Conservation (phyloP, 2,888 invertebrate species). For the Hesperia comma region DNA sequence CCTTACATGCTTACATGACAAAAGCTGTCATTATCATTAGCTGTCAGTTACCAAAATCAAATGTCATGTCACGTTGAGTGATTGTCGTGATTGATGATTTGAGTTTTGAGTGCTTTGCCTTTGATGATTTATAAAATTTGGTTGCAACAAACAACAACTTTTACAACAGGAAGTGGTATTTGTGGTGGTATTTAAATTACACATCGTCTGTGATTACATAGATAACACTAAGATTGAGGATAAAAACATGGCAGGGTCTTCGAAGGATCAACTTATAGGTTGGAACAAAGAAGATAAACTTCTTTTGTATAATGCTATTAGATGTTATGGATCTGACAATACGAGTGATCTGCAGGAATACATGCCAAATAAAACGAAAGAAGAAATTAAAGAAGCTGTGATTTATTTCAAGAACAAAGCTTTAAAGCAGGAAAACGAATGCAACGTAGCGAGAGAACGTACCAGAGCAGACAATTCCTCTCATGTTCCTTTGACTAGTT, state of each 20-base stretch:
- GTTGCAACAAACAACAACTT: too few species aligned
- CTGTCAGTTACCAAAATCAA: too few species aligned
- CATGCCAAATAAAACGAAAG: slow-evolving; percentile 54
- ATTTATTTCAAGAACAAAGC: slow-evolving; percentile 56
- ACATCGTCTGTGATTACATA: too few species aligned
- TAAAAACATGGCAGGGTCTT: not conserved
- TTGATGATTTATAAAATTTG: too few species aligned
- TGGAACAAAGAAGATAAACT: slow-evolving; percentile 69
- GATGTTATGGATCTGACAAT: slow-evolving; percentile 52
- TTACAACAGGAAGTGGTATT: too few species aligned
- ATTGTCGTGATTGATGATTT: too few species aligned
- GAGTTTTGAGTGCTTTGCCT: too few species aligned
- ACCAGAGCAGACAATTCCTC: slow-evolving; percentile 44
- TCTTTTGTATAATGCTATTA: slow-evolving; percentile 56
- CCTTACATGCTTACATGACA: too few species aligned
- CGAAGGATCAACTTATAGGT: slow-evolving; percentile 23
- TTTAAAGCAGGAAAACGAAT: slow-evolving; percentile 39
- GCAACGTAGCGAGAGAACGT: slow-evolving; percentile 34
- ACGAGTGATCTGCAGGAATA: slow-evolving; percentile 49
- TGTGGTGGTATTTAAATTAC: too few species aligned
- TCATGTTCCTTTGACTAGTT: slow-evolving; percentile 57
- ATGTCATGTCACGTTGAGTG: too few species aligned
- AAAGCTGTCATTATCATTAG: too few species aligned
- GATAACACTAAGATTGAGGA: too few species aligned
- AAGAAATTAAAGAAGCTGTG: slow-evolving; percentile 57